Evolutionary conservation across 2,888 invertebrate species (phyloP), one percentile per base, ranked within the genome.

Genomic region (Criorhina ranunculi): DNA sequence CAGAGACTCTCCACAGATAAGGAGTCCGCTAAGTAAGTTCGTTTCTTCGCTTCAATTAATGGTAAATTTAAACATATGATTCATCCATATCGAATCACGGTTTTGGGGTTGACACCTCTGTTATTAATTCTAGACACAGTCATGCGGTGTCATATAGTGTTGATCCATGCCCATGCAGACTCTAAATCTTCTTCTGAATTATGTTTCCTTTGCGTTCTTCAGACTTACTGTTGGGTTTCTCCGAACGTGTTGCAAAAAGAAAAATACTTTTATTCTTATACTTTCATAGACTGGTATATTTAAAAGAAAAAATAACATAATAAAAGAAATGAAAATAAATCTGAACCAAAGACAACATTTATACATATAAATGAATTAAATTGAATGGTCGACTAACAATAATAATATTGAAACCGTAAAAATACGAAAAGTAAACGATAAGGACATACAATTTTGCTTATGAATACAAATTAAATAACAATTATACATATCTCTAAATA

Each of bases 401-500:
- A 60, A 82, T 60, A 2, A 78, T 69, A 78, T 78, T 78, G 83
- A 79, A 78, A 83, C 83, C 83, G 73, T 83, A 78, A 69, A 78
- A 35, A 59, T 77, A 83, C 51, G 0, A 40, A 66, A 60, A 66
- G 33, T 8, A 78, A 76, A 77, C 64, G 31, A 77, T 53, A 51
- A 17, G 46, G 46, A 80, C 44, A 67, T 29, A 49, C 8, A 55
- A 72, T 57, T 31, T 31, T 9, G 51, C 44, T 31, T 73, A 15
- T 49, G 35, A n/a, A 44, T 73, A 46, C 7, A 67, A 67, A 82
- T 55, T 42, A 77, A 83, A 53, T 66, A 73, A 62, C 55, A 76
- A 69, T 70, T 55, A 82, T 24, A 1, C 24, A 24, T 53, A 44
- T 78, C 35, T 42, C 33, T 66, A 62, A 69, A 75, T 51, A 73